A percentile compares a stretch with the other conserved stretches of the same genome.
Evolutionary conservation across 2,113 vertebrate species (phyloP).

Genomic region (Furnarius figulus): DNA sequence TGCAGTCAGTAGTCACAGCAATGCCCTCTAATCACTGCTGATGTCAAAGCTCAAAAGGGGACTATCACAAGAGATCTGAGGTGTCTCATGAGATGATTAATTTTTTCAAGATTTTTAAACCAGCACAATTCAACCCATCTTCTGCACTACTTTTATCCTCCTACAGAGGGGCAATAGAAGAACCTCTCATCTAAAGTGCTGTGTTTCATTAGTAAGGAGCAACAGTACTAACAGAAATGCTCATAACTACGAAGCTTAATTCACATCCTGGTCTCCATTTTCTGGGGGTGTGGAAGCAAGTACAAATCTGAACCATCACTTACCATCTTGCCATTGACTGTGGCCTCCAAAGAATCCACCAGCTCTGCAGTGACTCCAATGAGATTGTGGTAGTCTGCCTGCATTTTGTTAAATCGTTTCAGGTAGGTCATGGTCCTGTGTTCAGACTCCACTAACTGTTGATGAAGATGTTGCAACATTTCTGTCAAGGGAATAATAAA

Average conservation of each 20-base stretch:
- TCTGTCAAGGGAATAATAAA: constrained; percentile 69
- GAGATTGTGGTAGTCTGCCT: constrained; percentile 88
- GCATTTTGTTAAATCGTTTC: constrained; percentile 84
- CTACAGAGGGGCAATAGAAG: not conserved
- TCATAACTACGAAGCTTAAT: rapidly evolving
- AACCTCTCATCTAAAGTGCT: not conserved
- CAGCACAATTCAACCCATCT: not conserved
- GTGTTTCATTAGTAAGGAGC: not conserved
- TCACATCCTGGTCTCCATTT: not conserved
- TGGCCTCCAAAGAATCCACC: constrained; percentile 91
- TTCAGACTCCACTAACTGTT: constrained; percentile 85
- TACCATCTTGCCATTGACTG: constrained; percentile 92
- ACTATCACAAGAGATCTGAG: not conserved
- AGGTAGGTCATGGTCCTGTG: constrained; percentile 76
- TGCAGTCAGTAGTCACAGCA: not conserved
- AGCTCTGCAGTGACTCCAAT: constrained; percentile 91
- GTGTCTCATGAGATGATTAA: not conserved
- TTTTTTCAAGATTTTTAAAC: not conserved
- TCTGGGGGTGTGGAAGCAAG: not conserved
- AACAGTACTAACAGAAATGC: not conserved
- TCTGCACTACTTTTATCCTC: not conserved
- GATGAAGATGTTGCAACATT: constrained; percentile 81
- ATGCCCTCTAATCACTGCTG: not conserved
- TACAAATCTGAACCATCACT: not conserved
- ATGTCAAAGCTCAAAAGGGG: not conserved